Evolutionary conservation across 2,888 invertebrate species (phyloP).

Genomic region (Mantis religiosa): DNA sequence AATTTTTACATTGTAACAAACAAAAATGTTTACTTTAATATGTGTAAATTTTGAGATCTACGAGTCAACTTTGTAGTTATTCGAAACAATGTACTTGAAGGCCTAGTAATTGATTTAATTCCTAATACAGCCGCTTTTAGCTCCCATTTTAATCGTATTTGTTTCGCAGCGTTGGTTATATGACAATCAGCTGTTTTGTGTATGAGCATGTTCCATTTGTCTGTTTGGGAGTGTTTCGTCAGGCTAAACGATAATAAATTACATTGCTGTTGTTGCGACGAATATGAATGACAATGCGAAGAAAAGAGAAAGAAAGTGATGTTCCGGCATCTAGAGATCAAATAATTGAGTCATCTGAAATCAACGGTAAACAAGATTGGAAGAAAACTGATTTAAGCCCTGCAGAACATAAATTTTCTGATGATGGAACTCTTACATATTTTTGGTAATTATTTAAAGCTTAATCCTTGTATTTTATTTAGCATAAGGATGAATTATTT

Average conservation of each 20-base stretch:
- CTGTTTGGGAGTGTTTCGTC: not conserved
- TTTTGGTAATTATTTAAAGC: constrained; percentile 20
- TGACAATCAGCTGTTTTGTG: not conserved
- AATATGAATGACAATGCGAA: not conserved
- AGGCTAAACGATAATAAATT: not conserved
- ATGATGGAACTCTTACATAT: constrained; percentile 21
- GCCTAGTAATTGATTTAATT: too few relatives aligned
- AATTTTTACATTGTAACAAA: not conserved
- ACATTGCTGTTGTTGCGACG: not conserved
- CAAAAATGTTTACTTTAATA: not conserved
- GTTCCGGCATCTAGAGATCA: not conserved
- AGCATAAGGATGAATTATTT: not conserved
- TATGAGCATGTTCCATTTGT: not conserved
- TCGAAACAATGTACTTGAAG: too few relatives aligned
- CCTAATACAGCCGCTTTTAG: not conserved
- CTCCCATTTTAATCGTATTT: not conserved
- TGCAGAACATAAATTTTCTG: constrained; percentile 19
- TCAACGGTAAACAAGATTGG: not conserved
- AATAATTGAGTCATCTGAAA: not conserved
- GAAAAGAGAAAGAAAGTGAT: not conserved
- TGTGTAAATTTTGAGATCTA: not conserved
- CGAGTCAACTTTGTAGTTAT: too few relatives aligned
- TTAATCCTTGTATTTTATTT: not conserved
- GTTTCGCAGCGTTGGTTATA: not conserved
- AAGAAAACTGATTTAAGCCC: not conserved